Conservation (phyloP, 23 tunicate genomes). For the Trididemnum miniatum region DNA sequence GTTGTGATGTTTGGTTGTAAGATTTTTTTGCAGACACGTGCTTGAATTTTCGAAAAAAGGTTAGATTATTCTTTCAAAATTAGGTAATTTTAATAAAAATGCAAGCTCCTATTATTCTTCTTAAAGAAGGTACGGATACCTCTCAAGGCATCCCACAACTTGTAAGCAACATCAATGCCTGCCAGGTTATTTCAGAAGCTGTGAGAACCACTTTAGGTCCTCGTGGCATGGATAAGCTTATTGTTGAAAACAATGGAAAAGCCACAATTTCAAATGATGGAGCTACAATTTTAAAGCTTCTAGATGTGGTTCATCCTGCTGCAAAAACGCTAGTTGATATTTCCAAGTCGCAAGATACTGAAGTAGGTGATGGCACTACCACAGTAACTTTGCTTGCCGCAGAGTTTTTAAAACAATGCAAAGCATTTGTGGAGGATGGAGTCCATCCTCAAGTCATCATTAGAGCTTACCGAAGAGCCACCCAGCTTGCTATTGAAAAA, state of each 20-base stretch:
- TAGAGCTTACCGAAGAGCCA: conserved; percentile 87
- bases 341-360: conserved; percentile 97
- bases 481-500: conserved; percentile 85
- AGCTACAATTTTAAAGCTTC: conserved; percentile 91
- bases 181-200: conserved; percentile 95
- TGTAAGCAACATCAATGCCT: conserved; percentile 95
- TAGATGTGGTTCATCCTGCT: conserved; percentile 97
- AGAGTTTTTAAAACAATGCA: conserved; percentile 87
- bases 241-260: conserved; percentile 83
- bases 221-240: conserved; percentile 94
- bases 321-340: conserved; percentile 97
- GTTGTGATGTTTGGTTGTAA: too few relatives aligned
- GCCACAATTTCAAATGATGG: conserved; percentile 98
- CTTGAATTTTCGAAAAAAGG: too few relatives aligned
- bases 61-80: too few relatives aligned
- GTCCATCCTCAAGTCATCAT: conserved; percentile 97
- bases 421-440: conserved; percentile 90
- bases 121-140: conserved; percentile 97
- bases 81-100: too few relatives aligned
- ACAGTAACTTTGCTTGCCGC: conserved; percentile 93
- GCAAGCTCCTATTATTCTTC: conserved; percentile 92
- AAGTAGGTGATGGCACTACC: conserved; percentile 99
- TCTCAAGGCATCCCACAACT: conserved; percentile 98
- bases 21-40: too few relatives aligned
- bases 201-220: conserved; percentile 98